Conservation (phyloP, 2,797 vertebrate species). For the Taeniopygia guttata region DNA sequence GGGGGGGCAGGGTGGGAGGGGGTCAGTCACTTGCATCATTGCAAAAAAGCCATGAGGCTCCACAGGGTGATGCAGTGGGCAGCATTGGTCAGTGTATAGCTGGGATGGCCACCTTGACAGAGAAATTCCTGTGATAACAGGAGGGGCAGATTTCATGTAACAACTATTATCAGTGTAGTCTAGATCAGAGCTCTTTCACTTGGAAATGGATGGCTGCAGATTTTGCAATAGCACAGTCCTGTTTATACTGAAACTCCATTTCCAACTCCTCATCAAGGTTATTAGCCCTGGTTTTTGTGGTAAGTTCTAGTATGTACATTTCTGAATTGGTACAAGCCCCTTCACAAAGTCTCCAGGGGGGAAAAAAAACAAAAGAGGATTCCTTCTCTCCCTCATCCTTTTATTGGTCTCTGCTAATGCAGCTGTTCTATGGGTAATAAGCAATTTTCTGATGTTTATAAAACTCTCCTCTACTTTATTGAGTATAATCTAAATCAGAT, state of each 20-base stretch:
- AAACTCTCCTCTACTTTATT: background rate
- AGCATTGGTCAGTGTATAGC: rapidly evolving
- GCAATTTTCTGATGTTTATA: slow-evolving; percentile 12
- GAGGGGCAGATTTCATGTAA: background rate
- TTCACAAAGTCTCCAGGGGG: background rate
- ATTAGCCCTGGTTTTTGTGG: background rate
- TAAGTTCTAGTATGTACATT: background rate
- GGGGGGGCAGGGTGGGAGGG: rapidly evolving
- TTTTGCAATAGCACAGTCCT: background rate
- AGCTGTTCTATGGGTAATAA: background rate
- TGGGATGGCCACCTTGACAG: background rate
- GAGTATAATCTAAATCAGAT: slow-evolving; percentile 15
- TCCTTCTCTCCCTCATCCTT: background rate
- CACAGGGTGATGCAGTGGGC: background rate
- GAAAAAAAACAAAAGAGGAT: background rate
- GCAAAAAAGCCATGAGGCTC: background rate
- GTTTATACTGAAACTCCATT: background rate
- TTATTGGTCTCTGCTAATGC: slow-evolving; percentile 23
- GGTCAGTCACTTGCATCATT: background rate
- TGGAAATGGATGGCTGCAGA: background rate
- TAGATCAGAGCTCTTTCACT: background rate
- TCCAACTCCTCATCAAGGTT: background rate
- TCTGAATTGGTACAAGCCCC: background rate
- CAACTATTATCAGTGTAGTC: background rate
- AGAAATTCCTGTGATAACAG: background rate